These are phyloP conservation scores for Carterocephalus palaemon DNA, from an alignment of 2,888 invertebrate genomes.

Conservation along the genomic window DNA sequence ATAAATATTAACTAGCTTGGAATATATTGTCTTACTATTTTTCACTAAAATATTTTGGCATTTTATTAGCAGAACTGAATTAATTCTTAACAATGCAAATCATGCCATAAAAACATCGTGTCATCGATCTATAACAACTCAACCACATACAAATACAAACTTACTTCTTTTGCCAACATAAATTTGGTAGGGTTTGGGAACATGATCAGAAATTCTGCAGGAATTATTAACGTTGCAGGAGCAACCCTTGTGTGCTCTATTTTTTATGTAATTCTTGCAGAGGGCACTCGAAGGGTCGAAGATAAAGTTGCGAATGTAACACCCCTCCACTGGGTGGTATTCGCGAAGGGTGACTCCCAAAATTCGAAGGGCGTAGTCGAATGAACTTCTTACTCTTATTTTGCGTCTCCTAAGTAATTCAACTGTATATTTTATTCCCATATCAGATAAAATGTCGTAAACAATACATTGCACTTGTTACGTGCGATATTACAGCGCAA, in stretches of 20 bases:
- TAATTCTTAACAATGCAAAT: too few relatives aligned
- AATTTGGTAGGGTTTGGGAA: conserved; percentile 38
- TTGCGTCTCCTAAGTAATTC: conserved; percentile 1
- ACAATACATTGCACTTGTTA: too few relatives aligned
- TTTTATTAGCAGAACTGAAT: too few relatives aligned
- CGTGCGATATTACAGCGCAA: too few relatives aligned
- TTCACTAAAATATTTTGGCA: too few relatives aligned
- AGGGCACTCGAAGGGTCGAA: conserved; percentile 42
- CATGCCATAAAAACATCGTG: too few relatives aligned
- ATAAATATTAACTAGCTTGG: too few relatives aligned
- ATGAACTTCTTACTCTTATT: conserved; percentile 4
- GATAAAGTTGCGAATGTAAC: conserved; percentile 58
- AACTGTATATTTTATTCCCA: background rate
- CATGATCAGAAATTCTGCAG: conserved; percentile 38
- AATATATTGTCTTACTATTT: too few relatives aligned
- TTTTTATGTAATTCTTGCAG: conserved; percentile 52
- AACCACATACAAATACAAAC: conserved; percentile 29
- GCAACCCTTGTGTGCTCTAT: conserved; percentile 48
- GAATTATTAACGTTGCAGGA: conserved; percentile 38
- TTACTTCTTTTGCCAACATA: conserved; percentile 29
- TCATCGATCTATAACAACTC: too few relatives aligned
- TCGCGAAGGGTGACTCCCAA: conserved; percentile 54
- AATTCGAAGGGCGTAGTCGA: conserved; percentile 45
- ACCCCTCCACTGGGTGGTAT: conserved; percentile 51
- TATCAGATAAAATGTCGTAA: too few relatives aligned